Base-by-base conservation (phyloP, 2,797 vertebrate genomes). In the Rhodeus uyekii region DNA sequence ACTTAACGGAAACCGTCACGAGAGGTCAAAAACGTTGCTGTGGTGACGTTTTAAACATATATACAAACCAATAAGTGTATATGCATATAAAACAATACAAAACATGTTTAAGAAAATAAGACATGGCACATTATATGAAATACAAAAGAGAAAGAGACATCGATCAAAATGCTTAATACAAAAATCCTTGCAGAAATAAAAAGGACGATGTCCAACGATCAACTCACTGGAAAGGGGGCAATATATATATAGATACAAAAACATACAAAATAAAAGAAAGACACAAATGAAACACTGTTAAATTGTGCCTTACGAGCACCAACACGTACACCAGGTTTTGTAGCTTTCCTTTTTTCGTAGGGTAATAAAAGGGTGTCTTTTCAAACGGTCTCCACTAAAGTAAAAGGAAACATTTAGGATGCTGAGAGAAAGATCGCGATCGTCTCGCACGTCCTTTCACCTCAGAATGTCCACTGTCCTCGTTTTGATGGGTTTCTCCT, bases 261-360 rank as follows among this genome's bases (percentile, higher is more conserved):
- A 95, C 94, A 92, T 93, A 95, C 94, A 95, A 95, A 95, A n/a
- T n/a, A n/a, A n/a, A 90, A 90, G 96, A 93, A 90, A 60, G 90
- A 95, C 96, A 96, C 95, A 90, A 95, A 96, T 92, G 94, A 94
- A 94, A 95, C 93, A 94, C 94, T 95, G 96, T 94, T n/a, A 92
- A 90, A 90, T 91, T 87, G 94, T 89, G 95, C 92, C 84, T 85
- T 83, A 82, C 83, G 86, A 95, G 95, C 96, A 94, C 94, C 73
- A 93, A 95, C 95, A 96, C 92, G 92, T 92, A 96, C 94, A 94
- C 92, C 94, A 93, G 93, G 92, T 91, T 88, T 90, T 91, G 89
- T 88, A 89, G 87, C 91, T 88, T 88, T 91, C 87, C 88, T 90
- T 91, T 91, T 90, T 87, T 89, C 83, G 82, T 87, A 90, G 91